These are phyloP conservation scores for Mylabris sibirica DNA, from an alignment of 2,888 invertebrate genomes.

Conservation along the genomic window DNA sequence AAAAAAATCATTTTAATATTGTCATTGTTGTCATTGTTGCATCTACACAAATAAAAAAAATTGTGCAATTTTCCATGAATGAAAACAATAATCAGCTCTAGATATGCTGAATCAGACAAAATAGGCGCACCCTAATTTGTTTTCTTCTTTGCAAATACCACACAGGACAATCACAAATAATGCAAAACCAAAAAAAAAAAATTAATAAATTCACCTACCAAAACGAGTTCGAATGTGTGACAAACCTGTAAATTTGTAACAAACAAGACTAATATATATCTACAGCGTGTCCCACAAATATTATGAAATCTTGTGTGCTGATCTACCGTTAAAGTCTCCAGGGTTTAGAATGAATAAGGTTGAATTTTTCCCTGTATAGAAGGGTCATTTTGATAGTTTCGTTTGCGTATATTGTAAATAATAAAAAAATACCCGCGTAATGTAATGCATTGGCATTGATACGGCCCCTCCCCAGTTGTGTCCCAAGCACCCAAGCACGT, in stretches of 20 bases:
- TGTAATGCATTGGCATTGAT: conserved; percentile 48
- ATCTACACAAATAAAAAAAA: neutral
- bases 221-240: neutral
- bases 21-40: neutral
- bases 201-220: neutral
- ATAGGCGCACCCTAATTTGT: neutral
- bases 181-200: neutral
- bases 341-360: too few relatives aligned
- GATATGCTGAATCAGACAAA: neutral
- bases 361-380: neutral
- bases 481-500: conserved; percentile 43
- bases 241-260: neutral
- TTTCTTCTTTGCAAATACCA: neutral
- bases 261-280: neutral
- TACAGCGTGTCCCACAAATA: neutral
- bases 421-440: neutral
- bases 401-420: neutral
- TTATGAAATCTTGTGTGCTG: neutral
- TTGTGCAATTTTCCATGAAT: conserved; percentile 6
- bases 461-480: conserved; percentile 53
- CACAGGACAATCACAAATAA: neutral
- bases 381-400: neutral
- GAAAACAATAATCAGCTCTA: neutral
- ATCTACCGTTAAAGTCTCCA: neutral
- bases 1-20: neutral